Base-by-base conservation (phyloP, 2,113 vertebrate genomes). In the Gambusia affinis region DNA sequence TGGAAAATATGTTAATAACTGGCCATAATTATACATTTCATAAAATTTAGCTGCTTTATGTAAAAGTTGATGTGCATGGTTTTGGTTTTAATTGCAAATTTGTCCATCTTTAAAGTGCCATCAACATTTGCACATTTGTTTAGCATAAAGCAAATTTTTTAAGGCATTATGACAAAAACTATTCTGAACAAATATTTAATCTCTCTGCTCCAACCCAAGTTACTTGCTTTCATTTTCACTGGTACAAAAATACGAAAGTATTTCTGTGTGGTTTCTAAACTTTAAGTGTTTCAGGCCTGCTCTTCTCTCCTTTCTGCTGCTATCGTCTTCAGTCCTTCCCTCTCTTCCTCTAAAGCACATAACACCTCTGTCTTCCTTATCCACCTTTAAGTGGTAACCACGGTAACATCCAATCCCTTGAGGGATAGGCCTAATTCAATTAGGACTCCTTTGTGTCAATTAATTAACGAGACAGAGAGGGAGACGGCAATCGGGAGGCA, bases 351-450 rank as follows among this genome's bases (percentile, higher is more conserved):
- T 80, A 68, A 75, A 75, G 88, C 84, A 83, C 82, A 89, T 90
- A 83, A 91, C 90, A 93, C 87, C 85, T 87, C 81, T 93, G 91
- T 90, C 86, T 84, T 83, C 81, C 78, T 87, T 91, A 91, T 89
- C 90, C 92, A 92, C 92, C 89, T 94, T 94, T 93, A 92, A 94
- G 88, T 92, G 92, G 88, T 95, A 94, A 94, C 93, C 93, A 93
- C 84, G 89, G 93, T 92, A 93, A 94, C 89, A 88, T 87, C 90
- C 91, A 91, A 91, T 94, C 91, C 93, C 94, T 69, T 78, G 92
- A 94, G 94, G 94, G 91, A 93, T 92, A 88, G 93, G 87, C 85
- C 93, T 95, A 94, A 95, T 95, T 95, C 91, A 95, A 95, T 95
- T 94, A 95, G 89, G 89, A 89, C 80, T 93, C 93, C 93, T 95